Conservation (phyloP, 2,797 vertebrate genomes). For the Sebastes goodei region DNA sequence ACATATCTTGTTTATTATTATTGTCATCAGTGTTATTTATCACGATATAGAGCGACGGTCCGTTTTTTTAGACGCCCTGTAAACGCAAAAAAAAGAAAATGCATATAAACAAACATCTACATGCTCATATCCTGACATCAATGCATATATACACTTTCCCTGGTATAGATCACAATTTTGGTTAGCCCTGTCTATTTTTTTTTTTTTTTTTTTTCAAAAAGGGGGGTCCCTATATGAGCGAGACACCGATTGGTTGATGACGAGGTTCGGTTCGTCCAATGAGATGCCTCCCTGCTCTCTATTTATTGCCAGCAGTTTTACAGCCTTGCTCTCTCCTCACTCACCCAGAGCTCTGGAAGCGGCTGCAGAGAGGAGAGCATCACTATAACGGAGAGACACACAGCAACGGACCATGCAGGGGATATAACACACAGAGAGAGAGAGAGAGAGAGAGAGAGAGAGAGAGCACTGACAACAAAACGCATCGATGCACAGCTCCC, state of each 20-base stretch:
- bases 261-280: constrained; percentile 95
- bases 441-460: not conserved
- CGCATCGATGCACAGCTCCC: constrained; percentile 68
- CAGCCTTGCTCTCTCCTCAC: constrained; percentile 95
- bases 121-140: constrained; percentile 39
- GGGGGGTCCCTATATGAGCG: constrained; percentile 89
- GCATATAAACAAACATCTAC: constrained; percentile 18
- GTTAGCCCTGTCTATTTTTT: constrained; percentile 58
- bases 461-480: constrained; percentile 69
- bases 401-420: constrained; percentile 64
- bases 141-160: constrained; percentile 65
- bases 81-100: not conserved
- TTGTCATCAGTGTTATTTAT: not conserved
- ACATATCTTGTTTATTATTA: constrained; percentile 15
- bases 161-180: constrained; percentile 80
- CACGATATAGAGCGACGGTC: not conserved
- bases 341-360: constrained; percentile 92
- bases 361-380: constrained; percentile 81
- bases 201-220: constrained; percentile 71
- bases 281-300: constrained; percentile 88
- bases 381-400: constrained; percentile 61
- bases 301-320: constrained; percentile 98
- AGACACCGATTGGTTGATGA: constrained; percentile 93
- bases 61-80: not conserved
- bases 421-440: constrained; percentile 57